Base-by-base conservation (phyloP, 2,113 vertebrate genomes). In the Erythrolamprus reginae region DNA sequence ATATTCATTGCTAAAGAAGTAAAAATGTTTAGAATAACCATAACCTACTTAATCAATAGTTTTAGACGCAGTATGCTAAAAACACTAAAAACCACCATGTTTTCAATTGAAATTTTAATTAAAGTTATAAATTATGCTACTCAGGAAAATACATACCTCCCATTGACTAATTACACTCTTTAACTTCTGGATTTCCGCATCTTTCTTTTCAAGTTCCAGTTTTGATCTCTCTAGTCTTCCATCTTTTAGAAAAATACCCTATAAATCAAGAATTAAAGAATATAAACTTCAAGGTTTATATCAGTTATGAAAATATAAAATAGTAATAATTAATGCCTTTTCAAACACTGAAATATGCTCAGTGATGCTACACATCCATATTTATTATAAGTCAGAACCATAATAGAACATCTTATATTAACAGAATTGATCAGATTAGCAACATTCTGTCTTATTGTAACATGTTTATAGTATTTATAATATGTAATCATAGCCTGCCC, bases 161-260 rank as follows among this genome's bases (percentile, higher is more conserved):
- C 98, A 98, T 51, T 98, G 97, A 92, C 96, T 96, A 92, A 99
- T 97, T 87, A 95, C 96, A 94, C 95, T 98, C 96, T 98, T 99
- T 89, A 99, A 93, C 92, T 98, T 97, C 58, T 97, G 95, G n/a
- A 98, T 98, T 97, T 99, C 98, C 93, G 96, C 93, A 93, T 99
- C 98, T 96, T 99, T 99, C 96, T 98, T 98, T 97, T 99, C 98
- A 94, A 99, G 96, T 87, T 99, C 97, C 0, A 98, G 97, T 93
- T 98, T 98, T 90, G 99, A 95, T 95, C 96, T 97, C 95, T 99
- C 99, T 88, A 97, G 97, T 96, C 98, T 97, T 77, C 97, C 97
- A 88, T 98, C 98, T 96, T 96, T 97, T 53, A 96, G 91, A 95
- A 92, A 89, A 42, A 92, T 92, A 89, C 97, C 95, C 97, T 97